phyloP scores from a whole-genome alignment of 1,140 invertebrate genomes.

The Latrodectus geometricus region DNA sequence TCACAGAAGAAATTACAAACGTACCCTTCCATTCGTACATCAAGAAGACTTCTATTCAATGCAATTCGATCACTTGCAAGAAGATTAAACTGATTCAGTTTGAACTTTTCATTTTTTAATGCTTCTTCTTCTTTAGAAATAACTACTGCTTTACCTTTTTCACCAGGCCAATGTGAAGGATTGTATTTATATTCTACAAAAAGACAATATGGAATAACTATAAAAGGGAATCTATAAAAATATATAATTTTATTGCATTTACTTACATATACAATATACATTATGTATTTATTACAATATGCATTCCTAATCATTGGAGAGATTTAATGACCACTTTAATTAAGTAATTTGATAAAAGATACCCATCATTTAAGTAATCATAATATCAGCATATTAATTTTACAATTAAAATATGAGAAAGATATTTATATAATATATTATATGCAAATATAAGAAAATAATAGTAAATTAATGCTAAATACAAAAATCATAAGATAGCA shows the following conservation, averaged over 20 bases:
- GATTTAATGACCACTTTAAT: too few relatives aligned
- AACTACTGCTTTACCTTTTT: constrained; percentile 88
- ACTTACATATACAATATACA: too few relatives aligned
- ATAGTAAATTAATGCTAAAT: too few relatives aligned
- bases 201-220: not conserved
- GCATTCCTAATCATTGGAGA: too few relatives aligned
- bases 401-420: too few relatives aligned
- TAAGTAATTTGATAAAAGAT: too few relatives aligned
- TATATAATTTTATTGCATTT: not conserved
- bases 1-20: constrained; percentile 65
- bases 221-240: not conserved
- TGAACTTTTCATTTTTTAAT: constrained; percentile 94
- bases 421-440: too few relatives aligned
- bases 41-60: constrained; percentile 92
- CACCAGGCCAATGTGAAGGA: constrained; percentile 79
- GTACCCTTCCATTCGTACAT: constrained; percentile 92
- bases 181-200: constrained; percentile 61
- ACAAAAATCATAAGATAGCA: too few relatives aligned
- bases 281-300: too few relatives aligned
- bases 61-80: constrained; percentile 98
- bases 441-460: too few relatives aligned
- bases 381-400: too few relatives aligned
- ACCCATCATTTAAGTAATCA: too few relatives aligned
- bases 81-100: constrained; percentile 96
- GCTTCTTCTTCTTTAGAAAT: constrained; percentile 86